These are phyloP conservation scores for Zophobas atratus DNA, from an alignment of 1,140 invertebrate species.

Conservation along the genomic window DNA sequence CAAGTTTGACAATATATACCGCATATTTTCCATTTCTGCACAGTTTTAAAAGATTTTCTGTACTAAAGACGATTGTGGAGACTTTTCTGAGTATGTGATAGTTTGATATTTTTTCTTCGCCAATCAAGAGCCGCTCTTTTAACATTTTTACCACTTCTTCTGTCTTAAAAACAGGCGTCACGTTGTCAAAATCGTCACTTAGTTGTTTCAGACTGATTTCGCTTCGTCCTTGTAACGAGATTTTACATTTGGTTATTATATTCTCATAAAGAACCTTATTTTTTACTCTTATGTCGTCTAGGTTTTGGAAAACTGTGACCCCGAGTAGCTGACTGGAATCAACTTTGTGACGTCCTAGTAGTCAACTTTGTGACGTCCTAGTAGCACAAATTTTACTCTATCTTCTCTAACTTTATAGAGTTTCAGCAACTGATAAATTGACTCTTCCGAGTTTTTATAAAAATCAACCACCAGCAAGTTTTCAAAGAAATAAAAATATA, in stretches of 20 bases:
- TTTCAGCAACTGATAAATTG: neutral
- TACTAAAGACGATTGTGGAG: neutral
- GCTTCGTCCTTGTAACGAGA: conserved; percentile 8
- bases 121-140: neutral
- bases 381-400: conserved; percentile 2
- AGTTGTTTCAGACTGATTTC: neutral
- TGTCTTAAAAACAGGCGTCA: neutral
- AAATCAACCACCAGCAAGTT: neutral
- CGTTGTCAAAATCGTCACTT: neutral
- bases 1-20: too few relatives aligned
- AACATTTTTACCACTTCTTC: neutral
- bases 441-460: neutral
- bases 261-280: neutral
- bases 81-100: neutral
- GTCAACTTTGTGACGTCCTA: neutral
- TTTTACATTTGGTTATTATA: neutral
- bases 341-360: neutral
- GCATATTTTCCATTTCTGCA: neutral
- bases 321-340: neutral
- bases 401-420: neutral
- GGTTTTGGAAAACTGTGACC: neutral
- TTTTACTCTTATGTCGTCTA: neutral
- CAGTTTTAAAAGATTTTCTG: neutral
- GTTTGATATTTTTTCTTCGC: neutral
- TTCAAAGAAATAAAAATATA: neutral